Base-by-base conservation (phyloP, 2,113 vertebrate genomes). In the Boleophthalmus pectinirostris region DNA sequence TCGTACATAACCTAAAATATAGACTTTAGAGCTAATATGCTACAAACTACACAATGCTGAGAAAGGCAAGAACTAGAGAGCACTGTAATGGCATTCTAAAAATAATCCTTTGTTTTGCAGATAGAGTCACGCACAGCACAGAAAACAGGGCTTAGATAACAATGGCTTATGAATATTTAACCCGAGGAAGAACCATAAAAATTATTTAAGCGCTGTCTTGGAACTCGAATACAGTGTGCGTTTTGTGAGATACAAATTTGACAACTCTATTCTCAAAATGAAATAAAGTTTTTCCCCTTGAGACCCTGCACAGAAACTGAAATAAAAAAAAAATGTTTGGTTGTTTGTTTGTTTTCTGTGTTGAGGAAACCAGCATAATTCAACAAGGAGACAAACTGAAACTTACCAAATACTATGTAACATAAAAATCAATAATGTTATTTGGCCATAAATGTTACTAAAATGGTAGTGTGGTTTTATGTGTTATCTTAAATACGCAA, bases 131-230 rank as follows among this genome's bases (percentile, higher is more conserved):
- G 21, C 73, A 77, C 66, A 60, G 51, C 58, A 68, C 53, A 35
- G 16, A 35, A 13, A 35, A 45, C 38, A 38, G 58, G 56, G 14
- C 29, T 58, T 58, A 47, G 18, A 78, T 64, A 68, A 83, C 61
- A 81, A 79, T 72, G 73, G 75, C 53, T 49, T 12, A 68, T 81
- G 16, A 73, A 81, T 85, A 57, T 61, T 85, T 82, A 25, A 82
- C 69, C 67, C 54, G 49, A 18, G n/a, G 56, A 45, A 45, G 51
- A 60, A 21, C 68, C 56, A 51, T 29, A 21, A 45, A 77, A 72
- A 33, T 15, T 14, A 61, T 69, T 69, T 67, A 47, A 60, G 47
- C 60, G 68, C 1, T 3, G 54, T 46, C 53, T 25, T 16, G 33
- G 64, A 69, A 70, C 53, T 74, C 65, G 12, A 11, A 47, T 66